These are phyloP conservation scores for Heliconius melpomene DNA, from an alignment of 1,140 invertebrate genomes.

Conservation along the genomic window DNA sequence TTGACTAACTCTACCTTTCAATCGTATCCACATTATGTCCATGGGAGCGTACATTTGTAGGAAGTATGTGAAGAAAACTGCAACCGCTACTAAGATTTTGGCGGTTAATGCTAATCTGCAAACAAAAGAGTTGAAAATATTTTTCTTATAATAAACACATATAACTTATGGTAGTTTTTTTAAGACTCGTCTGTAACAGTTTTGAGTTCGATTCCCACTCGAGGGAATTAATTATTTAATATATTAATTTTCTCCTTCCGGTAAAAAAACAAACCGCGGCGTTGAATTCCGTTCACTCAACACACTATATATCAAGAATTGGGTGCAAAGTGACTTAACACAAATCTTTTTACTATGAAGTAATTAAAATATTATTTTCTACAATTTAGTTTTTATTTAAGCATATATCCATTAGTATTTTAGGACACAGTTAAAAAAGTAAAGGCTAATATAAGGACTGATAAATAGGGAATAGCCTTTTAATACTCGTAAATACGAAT, in stretches of 20 bases:
- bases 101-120: constrained; percentile 86
- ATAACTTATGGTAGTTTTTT: too few species aligned
- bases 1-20: constrained; percentile 74
- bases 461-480: neutral
- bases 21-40: constrained; percentile 86
- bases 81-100: constrained; percentile 90
- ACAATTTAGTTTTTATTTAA: too few species aligned
- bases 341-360: too few species aligned
- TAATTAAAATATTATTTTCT: too few species aligned
- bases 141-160: neutral
- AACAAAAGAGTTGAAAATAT: constrained; percentile 24
- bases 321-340: too few species aligned
- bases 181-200: too few species aligned
- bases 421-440: neutral
- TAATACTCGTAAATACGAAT: neutral
- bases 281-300: too few species aligned
- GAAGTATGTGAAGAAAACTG: constrained; percentile 94
- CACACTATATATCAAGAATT: too few species aligned
- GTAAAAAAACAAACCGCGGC: too few species aligned
- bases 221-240: too few species aligned
- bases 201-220: too few species aligned
- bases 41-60: constrained; percentile 95
- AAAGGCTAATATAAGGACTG: neutral
- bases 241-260: too few species aligned
- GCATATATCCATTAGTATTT: neutral